Evolutionary conservation across 2,888 invertebrate genomes (phyloP).

Genomic region (Poecilobothrus nobilitatus): DNA sequence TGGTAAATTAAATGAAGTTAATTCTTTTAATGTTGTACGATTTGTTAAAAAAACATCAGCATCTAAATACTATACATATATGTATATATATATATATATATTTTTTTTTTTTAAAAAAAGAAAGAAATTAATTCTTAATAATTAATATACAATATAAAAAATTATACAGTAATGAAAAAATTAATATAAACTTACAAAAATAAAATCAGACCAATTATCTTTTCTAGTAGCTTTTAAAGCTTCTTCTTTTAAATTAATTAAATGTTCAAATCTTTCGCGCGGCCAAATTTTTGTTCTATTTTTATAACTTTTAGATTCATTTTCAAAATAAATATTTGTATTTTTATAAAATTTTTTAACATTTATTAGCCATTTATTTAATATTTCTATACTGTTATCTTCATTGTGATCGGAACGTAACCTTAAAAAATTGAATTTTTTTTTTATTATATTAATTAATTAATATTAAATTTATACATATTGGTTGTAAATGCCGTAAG

Average conservation of each 20-base stretch:
- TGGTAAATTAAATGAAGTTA: conserved; percentile 55
- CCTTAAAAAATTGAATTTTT: conserved; percentile 49
- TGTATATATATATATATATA: no score
- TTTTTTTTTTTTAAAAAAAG: no score
- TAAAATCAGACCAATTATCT: conserved; percentile 78
- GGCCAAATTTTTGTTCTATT: conserved; percentile 73
- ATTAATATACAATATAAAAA: neutral
- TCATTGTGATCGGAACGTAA: conserved; percentile 78
- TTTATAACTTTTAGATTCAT: conserved; percentile 36
- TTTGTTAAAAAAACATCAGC: conserved; percentile 75
- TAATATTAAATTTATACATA: no score
- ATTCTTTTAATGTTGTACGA: conserved; percentile 50
- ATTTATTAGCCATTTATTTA: conserved; percentile 62
- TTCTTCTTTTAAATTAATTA: conserved; percentile 70
- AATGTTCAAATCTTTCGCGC: conserved; percentile 59
- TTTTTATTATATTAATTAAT: no score
- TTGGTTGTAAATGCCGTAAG: no score
- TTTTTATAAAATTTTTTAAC: conserved; percentile 61
- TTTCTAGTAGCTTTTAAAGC: conserved; percentile 62
- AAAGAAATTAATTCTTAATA: no score
- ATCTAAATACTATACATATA: conserved; percentile 72
- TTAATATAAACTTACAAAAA: conserved; percentile 58
- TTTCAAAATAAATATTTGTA: conserved; percentile 46
- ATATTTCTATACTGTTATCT: conserved; percentile 64
- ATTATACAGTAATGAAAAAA: neutral